Conservation (phyloP, 2,888 invertebrate species). For the Chaetogeoica ovagalla region DNA sequence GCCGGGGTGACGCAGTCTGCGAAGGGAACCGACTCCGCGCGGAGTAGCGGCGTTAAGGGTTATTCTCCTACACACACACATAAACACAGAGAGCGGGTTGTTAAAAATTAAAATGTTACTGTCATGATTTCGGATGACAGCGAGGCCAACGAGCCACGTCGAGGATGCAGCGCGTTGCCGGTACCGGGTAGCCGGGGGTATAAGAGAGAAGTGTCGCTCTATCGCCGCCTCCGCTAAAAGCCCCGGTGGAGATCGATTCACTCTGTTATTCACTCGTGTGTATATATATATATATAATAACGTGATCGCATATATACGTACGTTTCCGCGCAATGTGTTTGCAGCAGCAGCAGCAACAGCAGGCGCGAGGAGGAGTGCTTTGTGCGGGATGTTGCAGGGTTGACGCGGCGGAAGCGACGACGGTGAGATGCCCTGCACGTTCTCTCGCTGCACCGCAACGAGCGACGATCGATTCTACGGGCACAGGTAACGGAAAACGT, state of each 20-base stretch:
- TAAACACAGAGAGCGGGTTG: slow-evolving; percentile 2
- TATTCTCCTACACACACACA: background rate
- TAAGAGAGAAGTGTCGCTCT: slow-evolving; percentile 18
- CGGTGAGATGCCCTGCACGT: too few relatives aligned
- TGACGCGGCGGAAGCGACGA: too few relatives aligned
- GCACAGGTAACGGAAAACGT: slow-evolving; percentile 1
- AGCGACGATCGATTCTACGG: slow-evolving; percentile 32
- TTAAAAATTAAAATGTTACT: slow-evolving; percentile 53
- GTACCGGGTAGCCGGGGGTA: background rate
- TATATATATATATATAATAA: background rate
- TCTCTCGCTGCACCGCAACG: too few relatives aligned
- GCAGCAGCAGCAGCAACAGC: too few relatives aligned
- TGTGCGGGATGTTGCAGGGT: too few relatives aligned
- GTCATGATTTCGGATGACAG: slow-evolving; percentile 53
- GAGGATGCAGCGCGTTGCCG: background rate
- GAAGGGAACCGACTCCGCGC: background rate
- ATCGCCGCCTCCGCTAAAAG: slow-evolving; percentile 50
- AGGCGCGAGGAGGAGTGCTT: too few relatives aligned
- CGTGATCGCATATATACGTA: background rate
- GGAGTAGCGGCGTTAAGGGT: slow-evolving; percentile 8
- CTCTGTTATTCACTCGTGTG: background rate
- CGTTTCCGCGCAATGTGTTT: background rate
- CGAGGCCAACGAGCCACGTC: slow-evolving; percentile 52
- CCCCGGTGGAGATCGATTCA: slow-evolving; percentile 43
- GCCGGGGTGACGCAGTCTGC: background rate